Evolutionary conservation across 2,113 vertebrate genomes (phyloP), one percentile per base, ranked within the genome.

Genomic region (Ursus arctos): DNA sequence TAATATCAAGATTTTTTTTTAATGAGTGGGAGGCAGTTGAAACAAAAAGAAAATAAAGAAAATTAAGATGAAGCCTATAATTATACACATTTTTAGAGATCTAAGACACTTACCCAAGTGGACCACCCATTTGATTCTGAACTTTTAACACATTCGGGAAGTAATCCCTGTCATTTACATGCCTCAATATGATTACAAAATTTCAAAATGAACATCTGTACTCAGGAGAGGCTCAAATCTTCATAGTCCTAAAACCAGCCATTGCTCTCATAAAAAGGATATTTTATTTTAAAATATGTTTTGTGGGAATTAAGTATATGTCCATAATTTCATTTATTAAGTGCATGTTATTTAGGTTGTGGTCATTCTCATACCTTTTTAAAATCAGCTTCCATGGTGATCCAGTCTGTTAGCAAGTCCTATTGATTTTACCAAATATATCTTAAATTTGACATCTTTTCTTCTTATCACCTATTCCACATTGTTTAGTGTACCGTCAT

Each of bases 371-470:
- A 28, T 89, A 67, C 40, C 19, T 84, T 81, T 86, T 89, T 63
- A 33, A 33, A 18, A 22, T 79, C 11, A 79, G 1, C n/a, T 71
- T 91, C 49, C 28, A 31, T n/a, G 53, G 5, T 88, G 47, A 80
- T n/a, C 40, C 4, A 51, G 19, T n/a, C 19, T 67, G 19, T 57
- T 93, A 36, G 4, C 9, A 72, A 47, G 8, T 76, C 72, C 33
- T 76, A 18, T 7, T 93, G 26, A 86, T 86, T 95, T 86, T 86
- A 55, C 31, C 19, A 57, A 88, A 40, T 72, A 9, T 79, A 72
- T 88, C 33, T 81, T 87, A 93, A 67, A 72, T 81, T 86, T 90
- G 87, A 18, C 19, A 40, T 65, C 43, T 83, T 89, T 95, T 71
- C 51, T n/a, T 55, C 15, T 80, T 71, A 69, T 26, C 2, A 14